Conservation (phyloP, 2,888 invertebrate species). For the Biston betularia region DNA sequence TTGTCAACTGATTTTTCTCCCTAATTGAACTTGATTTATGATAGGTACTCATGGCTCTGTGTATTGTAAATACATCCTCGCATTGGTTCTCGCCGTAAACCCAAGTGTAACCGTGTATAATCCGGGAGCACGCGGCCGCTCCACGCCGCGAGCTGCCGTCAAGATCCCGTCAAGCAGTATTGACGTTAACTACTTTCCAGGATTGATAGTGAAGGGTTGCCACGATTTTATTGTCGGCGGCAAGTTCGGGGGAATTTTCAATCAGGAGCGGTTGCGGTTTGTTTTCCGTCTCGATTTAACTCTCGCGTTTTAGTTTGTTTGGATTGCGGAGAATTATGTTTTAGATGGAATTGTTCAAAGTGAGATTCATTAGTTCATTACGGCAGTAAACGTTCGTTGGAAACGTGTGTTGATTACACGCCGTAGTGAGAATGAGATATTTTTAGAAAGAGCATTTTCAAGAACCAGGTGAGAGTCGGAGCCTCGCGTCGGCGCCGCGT, state of each 20-base stretch:
- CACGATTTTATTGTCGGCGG: conserved; percentile 58
- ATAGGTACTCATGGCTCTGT: too few species aligned
- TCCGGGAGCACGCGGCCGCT: conserved; percentile 17
- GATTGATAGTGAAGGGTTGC: conserved; percentile 69
- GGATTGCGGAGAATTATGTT: conserved; percentile 9
- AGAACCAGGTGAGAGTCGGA: too few species aligned
- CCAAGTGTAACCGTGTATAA: conserved; percentile 16
- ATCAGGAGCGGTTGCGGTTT: conserved; percentile 26
- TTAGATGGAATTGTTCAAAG: conserved; percentile 2
- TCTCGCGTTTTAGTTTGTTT: conserved; percentile 5
- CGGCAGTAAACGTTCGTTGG: conserved; percentile 10
- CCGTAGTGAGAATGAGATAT: too few species aligned
- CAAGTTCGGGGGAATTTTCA: conserved; percentile 35
- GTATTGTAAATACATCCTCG: too few species aligned
- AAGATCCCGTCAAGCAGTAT: conserved; percentile 47
- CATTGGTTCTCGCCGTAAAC: conserved; percentile 6
- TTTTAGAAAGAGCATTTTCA: too few species aligned
- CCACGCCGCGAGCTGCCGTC: conserved; percentile 35
- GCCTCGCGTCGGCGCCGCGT: too few species aligned
- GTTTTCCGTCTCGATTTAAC: conserved; percentile 33
- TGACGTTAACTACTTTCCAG: conserved; percentile 69
- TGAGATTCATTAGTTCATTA: conserved; percentile 20
- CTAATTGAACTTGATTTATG: too few species aligned
- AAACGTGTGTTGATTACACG: conserved; percentile 9
- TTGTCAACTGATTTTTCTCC: too few species aligned